These are phyloP conservation scores for Sorex araneus DNA, from an alignment of 2,113 vertebrate genomes.

Conservation along the genomic window DNA sequence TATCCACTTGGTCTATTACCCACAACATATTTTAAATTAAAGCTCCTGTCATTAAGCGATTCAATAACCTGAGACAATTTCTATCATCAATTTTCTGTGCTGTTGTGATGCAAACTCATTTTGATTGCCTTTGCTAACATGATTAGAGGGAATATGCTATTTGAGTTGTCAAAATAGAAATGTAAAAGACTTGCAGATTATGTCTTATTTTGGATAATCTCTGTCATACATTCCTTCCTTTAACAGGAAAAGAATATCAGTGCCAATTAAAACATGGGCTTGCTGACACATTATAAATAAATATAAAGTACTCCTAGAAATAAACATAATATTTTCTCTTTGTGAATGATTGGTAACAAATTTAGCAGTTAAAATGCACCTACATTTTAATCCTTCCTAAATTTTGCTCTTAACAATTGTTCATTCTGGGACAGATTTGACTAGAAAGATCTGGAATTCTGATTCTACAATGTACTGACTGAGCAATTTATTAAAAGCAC, in stretches of 20 bases:
- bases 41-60: constrained; percentile 75
- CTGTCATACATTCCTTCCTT: constrained; percentile 34
- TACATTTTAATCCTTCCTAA: background rate
- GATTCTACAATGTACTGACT: background rate
- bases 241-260: constrained; percentile 44
- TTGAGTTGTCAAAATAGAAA: constrained; percentile 42
- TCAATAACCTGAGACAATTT: constrained; percentile 69
- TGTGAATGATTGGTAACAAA: background rate
- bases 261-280: constrained; percentile 8
- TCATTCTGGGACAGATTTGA: background rate
- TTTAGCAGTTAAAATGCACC: background rate
- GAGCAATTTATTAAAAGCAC: constrained; percentile 13
- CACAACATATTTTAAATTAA: constrained; percentile 82
- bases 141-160: constrained; percentile 31
- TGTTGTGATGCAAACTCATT: constrained; percentile 53
- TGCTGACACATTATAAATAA: background rate
- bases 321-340: background rate
- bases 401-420: background rate
- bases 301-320: background rate
- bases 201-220: constrained; percentile 36
- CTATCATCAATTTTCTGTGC: constrained; percentile 48
- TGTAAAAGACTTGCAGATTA: constrained; percentile 11
- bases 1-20: constrained; percentile 83
- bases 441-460: background rate
- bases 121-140: constrained; percentile 59